Base-by-base conservation (phyloP, 2,113 vertebrate species). In the Solea solea region DNA sequence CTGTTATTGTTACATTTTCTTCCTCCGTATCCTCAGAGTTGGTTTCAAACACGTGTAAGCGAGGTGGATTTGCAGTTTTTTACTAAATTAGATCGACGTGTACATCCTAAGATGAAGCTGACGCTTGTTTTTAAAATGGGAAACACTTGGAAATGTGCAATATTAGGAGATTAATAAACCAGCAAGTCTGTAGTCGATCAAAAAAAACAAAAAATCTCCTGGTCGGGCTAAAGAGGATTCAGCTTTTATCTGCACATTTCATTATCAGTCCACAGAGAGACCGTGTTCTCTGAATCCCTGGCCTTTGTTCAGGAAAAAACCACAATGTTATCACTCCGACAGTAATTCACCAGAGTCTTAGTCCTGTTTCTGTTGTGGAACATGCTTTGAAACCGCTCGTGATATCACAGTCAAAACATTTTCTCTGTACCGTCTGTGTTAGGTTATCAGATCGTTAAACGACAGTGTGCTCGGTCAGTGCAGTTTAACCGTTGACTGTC, bases 341-440 rank as follows among this genome's bases (percentile, higher is more conserved):
- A 6, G 1, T 14, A 48, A 3, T 10, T 52, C 46, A 1, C 9
- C 34, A 7, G 15, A 53, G 58, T 44, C 78, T 56, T 39, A 58
- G 14, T 64, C 21, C n/a, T 49, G 48, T 60, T 46, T 57, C 14
- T 71, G 67, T 28, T 0, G 42, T 48, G 53, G 64, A 82, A 76
- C 81, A 5, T 64, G 66, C 53, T 73, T 75, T 69, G 11, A 7
- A 42, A 59, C 69, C 7, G 1, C 27, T 14, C 1, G 9, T 14
- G 49, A 57, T 78, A 78, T 54, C 59, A 10, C 50, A 52, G 1
- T 57, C 59, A 14, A 74, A 81, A 81, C 52, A 72, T 88, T 85
- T 69, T 52, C 72, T 16, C 53, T 58, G 15, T 55, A 74, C 74
- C 66, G 61, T 70, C 56, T 69, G 49, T 42, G 61, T 62, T 64